Evolutionary conservation across 2,888 invertebrate species (phyloP).

Genomic region (Calameuta filiformis): DNA sequence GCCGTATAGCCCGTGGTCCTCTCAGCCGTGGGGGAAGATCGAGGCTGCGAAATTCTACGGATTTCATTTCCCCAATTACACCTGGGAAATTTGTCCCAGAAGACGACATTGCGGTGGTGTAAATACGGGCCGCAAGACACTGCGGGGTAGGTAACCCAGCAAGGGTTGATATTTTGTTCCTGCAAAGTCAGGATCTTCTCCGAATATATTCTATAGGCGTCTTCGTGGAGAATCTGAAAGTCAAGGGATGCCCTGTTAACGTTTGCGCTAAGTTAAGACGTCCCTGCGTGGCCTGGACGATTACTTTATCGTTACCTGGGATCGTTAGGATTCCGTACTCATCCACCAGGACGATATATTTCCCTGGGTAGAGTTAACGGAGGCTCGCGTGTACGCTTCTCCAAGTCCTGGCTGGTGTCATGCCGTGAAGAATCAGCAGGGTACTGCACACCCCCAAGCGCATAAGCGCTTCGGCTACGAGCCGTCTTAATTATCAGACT

Average conservation of each 20-base stretch:
- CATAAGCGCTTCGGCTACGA: constrained; percentile 37
- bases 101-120: constrained; percentile 42
- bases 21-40: background rate
- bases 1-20: background rate
- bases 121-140: constrained; percentile 45
- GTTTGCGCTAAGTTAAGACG: background rate
- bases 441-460: constrained; percentile 44
- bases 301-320: background rate
- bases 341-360: constrained; percentile 4
- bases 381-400: constrained; percentile 49
- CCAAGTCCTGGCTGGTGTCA: constrained; percentile 43
- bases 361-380: constrained; percentile 5
- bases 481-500: constrained; percentile 53
- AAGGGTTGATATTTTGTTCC: background rate
- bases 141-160: constrained; percentile 19
- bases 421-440: constrained; percentile 53
- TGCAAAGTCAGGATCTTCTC: background rate
- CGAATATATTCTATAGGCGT: background rate
- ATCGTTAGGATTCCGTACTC: constrained; percentile 5
- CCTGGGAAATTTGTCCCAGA: constrained; percentile 51
- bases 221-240: background rate
- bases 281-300: background rate
- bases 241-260: background rate
- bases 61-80: constrained; percentile 62
- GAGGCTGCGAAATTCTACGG: constrained; percentile 47